These are phyloP conservation scores for Aelia acuminata DNA, from an alignment of 2,888 invertebrate genomes.

Conservation along the genomic window DNA sequence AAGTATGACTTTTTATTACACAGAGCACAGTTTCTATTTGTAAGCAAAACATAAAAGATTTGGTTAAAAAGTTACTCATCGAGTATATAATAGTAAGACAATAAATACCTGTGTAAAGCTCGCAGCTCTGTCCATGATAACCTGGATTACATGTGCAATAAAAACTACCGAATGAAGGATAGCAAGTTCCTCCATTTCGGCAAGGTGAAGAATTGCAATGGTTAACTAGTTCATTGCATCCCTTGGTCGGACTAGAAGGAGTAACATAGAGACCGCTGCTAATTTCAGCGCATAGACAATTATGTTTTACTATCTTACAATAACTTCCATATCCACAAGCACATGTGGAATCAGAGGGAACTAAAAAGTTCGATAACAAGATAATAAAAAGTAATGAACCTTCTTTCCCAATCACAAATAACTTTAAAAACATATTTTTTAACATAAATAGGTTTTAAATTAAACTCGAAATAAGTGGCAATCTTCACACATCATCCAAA, in stretches of 20 bases:
- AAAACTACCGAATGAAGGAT: slow-evolving; percentile 39
- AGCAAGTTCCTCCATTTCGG: slow-evolving; percentile 51
- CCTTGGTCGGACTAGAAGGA: not conserved
- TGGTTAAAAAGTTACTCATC: no score
- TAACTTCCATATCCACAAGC: slow-evolving; percentile 52
- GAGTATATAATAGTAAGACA: no score
- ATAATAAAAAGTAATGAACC: not conserved
- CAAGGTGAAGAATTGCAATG: slow-evolving; percentile 51
- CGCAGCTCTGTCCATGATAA: slow-evolving; percentile 56
- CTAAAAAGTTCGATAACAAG: slow-evolving; percentile 68
- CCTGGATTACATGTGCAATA: slow-evolving; percentile 35
- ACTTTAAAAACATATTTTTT: not conserved
- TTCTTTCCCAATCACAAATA: not conserved
- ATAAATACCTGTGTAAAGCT: slow-evolving; percentile 14
- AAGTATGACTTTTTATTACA: no score
- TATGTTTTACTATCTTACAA: not conserved
- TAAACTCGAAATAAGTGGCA: not conserved
- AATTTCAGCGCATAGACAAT: slow-evolving; percentile 5
- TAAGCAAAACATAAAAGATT: no score
- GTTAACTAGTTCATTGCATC: slow-evolving; percentile 8
- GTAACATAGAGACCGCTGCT: not conserved
- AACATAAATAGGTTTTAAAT: not conserved
- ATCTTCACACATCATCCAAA: not conserved
- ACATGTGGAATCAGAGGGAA: not conserved
- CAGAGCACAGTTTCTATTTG: no score